Percentiles rank a stretch among this genome's conserved stretches.
Evolutionary conservation across 2,888 invertebrate genomes (phyloP).

Genomic region (Aspidiotus destructor): DNA sequence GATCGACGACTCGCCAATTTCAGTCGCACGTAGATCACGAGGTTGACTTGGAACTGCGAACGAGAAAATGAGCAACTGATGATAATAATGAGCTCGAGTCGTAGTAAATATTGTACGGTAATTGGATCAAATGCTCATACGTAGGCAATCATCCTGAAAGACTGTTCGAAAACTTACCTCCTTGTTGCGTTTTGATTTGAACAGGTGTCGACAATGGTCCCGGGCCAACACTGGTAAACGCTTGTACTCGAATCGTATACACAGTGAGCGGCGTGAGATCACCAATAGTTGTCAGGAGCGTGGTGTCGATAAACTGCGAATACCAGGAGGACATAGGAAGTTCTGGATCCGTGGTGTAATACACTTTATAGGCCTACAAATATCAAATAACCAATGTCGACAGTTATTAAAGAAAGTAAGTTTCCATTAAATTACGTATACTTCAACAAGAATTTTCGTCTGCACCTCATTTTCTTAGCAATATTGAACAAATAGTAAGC

Average conservation of each 20-base stretch:
- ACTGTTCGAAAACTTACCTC: conserved; percentile 46
- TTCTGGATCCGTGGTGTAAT: conserved; percentile 83
- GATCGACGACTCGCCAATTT: conserved; percentile 82
- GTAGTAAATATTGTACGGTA: too few species aligned
- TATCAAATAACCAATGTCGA: conserved; percentile 19
- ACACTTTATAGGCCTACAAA: conserved; percentile 88
- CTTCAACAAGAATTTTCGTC: too few species aligned
- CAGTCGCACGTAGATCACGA: conserved; percentile 73
- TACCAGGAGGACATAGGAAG: conserved; percentile 83
- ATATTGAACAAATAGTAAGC: too few species aligned
- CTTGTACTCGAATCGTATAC: conserved; percentile 89
- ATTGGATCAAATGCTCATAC: too few species aligned
- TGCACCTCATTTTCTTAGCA: too few species aligned
- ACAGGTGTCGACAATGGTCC: conserved; percentile 93
- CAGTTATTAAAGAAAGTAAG: too few species aligned
- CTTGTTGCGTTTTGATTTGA: conserved; percentile 96
- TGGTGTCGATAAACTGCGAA: conserved; percentile 87
- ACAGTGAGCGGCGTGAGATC: conserved; percentile 84
- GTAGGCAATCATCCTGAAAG: conserved; percentile 23
- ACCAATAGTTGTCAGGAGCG: conserved; percentile 81
- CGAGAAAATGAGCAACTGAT: background rate
- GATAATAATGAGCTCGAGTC: background rate
- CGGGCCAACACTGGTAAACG: conserved; percentile 86
- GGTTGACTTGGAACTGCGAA: conserved; percentile 87
- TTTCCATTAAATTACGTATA: too few species aligned